A percentile compares a stretch with the other conserved stretches of the same genome.
phyloP scores from a whole-genome alignment of 2,797 vertebrate species.

The Rhynchotus rufescens region DNA sequence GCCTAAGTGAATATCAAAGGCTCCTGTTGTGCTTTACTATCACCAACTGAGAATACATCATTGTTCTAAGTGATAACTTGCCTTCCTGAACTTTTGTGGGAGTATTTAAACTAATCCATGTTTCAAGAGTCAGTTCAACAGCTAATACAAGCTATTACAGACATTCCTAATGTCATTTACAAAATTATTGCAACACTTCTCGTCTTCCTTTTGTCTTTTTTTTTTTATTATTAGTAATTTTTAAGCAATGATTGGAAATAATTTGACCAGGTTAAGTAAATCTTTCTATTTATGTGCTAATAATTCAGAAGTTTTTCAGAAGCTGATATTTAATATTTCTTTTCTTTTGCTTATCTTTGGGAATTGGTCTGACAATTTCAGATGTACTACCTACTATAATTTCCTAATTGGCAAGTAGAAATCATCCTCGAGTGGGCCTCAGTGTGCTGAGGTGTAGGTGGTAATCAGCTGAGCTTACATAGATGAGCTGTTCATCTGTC shows the following conservation, averaged over 20 bases:
- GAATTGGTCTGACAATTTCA: background rate
- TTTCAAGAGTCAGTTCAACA: background rate
- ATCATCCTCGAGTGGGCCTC: background rate
- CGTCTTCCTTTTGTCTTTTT: rapidly evolving
- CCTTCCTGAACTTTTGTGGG: background rate
- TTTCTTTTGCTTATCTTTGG: background rate
- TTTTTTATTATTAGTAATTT: background rate
- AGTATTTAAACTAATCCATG: background rate
- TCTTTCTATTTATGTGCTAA: background rate
- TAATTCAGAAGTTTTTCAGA: background rate
- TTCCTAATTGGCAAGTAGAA: background rate
- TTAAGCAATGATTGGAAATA: background rate
- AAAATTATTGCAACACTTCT: background rate
- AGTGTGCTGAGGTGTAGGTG: background rate
- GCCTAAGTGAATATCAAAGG: background rate
- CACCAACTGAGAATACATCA: background rate
- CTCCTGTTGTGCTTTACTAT: background rate
- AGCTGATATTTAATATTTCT: background rate
- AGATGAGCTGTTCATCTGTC: background rate
- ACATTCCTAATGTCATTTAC: background rate
- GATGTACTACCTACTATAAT: background rate
- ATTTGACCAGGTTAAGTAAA: background rate
- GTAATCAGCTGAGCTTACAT: background rate
- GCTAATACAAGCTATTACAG: background rate
- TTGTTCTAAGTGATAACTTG: background rate